Base-by-base conservation (phyloP, 2,113 vertebrate species). In the Gasterosteus nipponicus region DNA sequence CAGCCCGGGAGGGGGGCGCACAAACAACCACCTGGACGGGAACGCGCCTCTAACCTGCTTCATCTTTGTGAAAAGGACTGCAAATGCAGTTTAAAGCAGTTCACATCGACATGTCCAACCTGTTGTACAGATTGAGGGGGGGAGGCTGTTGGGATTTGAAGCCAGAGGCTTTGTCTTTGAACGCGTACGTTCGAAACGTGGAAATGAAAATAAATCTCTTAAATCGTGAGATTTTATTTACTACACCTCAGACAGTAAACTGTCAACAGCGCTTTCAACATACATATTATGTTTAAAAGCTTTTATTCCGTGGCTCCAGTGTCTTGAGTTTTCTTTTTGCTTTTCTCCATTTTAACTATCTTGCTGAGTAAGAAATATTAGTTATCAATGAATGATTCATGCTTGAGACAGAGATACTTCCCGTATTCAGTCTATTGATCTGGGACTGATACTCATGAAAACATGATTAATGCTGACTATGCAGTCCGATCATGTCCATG, bases 61-160 rank as follows among this genome's bases (percentile, higher is more conserved):
- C 78, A 82, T 86, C 59, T 86, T 88, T 87, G 49, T 84, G 78
- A 89, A 87, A 70, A 56, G 74, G n/a, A 47, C 19, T 82, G 73
- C 53, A 81, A 80, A 80, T 76, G 33, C 2, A 0, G 64, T 41
- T 38, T 14, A 39, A 4, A 15, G 16, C 16, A 12, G 18, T 69
- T 49, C 42, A 29, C 10, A 15, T 69, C 64, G 38, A 67, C 78
- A 79, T 19, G 64, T 66, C 33, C 44, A 64, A 22, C 16, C 47
- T 53, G 31, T 10, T 59, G n/a, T 1, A n/a, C 41, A 66, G 12
- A 16, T 12, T 0, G 10, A 1, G 39, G 33, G 3, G 26, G 11
- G 8, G 5, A 22, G 26, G 2, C 4, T 54, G 49, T 7, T 31
- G 26, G 11, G 46, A 31, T 56, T n/a, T 58, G n/a, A 59, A 46